Evolutionary conservation across 2,888 invertebrate species (phyloP).

Genomic region (Xestia xanthographa): DNA sequence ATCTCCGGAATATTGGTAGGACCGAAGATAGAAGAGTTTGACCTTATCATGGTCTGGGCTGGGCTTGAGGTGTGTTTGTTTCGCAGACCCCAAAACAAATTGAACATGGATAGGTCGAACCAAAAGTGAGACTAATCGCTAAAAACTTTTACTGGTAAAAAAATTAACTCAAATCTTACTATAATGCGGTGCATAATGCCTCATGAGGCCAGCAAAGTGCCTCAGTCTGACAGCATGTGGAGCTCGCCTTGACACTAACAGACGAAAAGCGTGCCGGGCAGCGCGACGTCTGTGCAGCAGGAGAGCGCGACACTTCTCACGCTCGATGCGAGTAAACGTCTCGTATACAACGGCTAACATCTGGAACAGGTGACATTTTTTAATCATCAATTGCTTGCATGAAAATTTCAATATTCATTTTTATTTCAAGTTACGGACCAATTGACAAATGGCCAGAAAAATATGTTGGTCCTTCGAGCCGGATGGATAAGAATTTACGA

Average conservation of each 20-base stretch:
- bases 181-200: conserved; percentile 94
- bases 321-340: conserved; percentile 96
- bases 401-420: not conserved
- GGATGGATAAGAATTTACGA: not conserved
- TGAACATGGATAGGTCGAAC: not conserved
- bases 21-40: not conserved
- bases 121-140: not conserved
- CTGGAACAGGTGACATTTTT: conserved; percentile 79
- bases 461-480: conserved; percentile 22
- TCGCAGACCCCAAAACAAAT: too few relatives aligned
- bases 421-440: not conserved
- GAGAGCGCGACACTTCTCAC: conserved; percentile 95
- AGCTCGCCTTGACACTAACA: conserved; percentile 94
- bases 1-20: not conserved
- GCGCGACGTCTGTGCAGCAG: conserved; percentile 95
- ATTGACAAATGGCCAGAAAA: not conserved
- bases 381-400: not conserved
- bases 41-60: not conserved
- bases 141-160: not conserved
- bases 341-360: conserved; percentile 98
- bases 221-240: conserved; percentile 92
- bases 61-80: not conserved
- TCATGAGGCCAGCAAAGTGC: conserved; percentile 95
- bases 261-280: conserved; percentile 94
- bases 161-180: conserved; percentile 69